Conservation (phyloP, 2,113 vertebrate genomes). For the Australoheros scitulus region DNA sequence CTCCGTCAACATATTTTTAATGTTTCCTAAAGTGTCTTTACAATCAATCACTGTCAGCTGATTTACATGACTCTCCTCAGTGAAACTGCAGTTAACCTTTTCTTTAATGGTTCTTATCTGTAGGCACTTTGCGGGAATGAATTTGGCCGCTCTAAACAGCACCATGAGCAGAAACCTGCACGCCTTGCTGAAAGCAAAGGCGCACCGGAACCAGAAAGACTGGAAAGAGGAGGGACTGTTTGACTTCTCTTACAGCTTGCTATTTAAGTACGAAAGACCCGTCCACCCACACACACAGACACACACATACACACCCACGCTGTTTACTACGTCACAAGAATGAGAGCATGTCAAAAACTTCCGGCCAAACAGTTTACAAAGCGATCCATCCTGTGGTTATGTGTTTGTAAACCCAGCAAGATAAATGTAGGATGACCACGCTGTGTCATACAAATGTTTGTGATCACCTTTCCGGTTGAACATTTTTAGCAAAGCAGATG, state of each 20-base stretch:
- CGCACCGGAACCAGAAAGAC: slow-evolving; percentile 53
- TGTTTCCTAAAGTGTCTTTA: neutral
- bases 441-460: neutral
- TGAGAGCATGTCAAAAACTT: neutral
- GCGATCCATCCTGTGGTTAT: neutral
- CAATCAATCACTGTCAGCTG: neutral
- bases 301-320: neutral
- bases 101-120: neutral
- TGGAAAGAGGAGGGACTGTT: slow-evolving; percentile 85
- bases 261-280: slow-evolving; percentile 81
- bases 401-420: slow-evolving; percentile 59
- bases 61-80: neutral
- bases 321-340: neutral
- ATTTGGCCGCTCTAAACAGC: slow-evolving; percentile 74
- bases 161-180: slow-evolving; percentile 78
- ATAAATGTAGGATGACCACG: slow-evolving; percentile 13
- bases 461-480: neutral
- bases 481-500: neutral
- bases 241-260: slow-evolving; percentile 80
- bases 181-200: slow-evolving; percentile 73
- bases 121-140: slow-evolving; percentile 83
- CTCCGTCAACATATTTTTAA: neutral
- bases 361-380: slow-evolving; percentile 64
- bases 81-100: neutral
- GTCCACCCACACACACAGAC: neutral